A percentile compares a stretch with the other conserved stretches of the same genome.
These are phyloP conservation scores for Atlantisia rogersi DNA, from an alignment of 2,113 vertebrate species.

Conservation along the genomic window DNA sequence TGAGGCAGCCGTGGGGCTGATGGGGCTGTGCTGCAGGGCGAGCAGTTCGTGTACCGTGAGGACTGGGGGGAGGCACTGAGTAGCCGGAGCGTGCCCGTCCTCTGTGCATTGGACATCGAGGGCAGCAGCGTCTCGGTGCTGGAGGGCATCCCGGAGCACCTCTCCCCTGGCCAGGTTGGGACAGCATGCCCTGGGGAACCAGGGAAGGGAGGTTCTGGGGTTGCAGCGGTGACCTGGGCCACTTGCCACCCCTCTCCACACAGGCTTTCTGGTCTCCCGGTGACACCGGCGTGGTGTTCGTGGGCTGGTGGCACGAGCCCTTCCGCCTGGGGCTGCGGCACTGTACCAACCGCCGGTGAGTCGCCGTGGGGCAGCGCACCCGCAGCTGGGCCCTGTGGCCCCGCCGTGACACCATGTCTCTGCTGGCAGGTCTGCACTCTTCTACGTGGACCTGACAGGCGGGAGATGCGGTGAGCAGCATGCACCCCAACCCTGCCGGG, in stretches of 20 bases:
- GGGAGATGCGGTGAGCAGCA: background rate
- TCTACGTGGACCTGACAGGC: background rate
- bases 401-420: background rate
- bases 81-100: constrained; percentile 83
- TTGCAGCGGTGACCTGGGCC: background rate
- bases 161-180: constrained; percentile 92
- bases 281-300: constrained; percentile 92
- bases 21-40: constrained; percentile 77
- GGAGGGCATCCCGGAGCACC: constrained; percentile 86
- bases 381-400: accelerated
- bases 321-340: constrained; percentile 87
- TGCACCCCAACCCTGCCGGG: accelerated
- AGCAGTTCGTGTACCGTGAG: constrained; percentile 85
- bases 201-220: background rate
- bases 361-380: accelerated
- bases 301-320: constrained; percentile 93
- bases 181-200: background rate
- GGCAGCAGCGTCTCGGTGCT: constrained; percentile 87
- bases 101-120: constrained; percentile 90
- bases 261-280: constrained; percentile 96
- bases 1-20: background rate
- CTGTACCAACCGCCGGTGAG: constrained; percentile 58
- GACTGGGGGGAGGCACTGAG: constrained; percentile 82
- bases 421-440: constrained; percentile 27
- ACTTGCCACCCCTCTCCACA: accelerated